Conservation (phyloP, 2,113 vertebrate species). For the Leptosomus discolor region DNA sequence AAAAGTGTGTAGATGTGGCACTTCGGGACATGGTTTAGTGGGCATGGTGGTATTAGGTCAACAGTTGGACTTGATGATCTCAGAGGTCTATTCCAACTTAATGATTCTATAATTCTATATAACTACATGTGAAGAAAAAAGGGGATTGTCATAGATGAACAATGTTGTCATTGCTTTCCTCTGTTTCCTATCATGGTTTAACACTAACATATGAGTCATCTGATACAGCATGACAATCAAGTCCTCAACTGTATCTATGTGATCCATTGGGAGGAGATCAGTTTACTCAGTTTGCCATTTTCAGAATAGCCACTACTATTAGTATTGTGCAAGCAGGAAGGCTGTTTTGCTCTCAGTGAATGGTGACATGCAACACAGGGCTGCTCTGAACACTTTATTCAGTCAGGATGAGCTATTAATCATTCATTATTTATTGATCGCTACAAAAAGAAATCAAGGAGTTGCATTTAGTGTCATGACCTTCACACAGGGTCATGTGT, state of each 20-base stretch:
- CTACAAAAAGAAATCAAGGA: background rate
- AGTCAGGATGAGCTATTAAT: background rate
- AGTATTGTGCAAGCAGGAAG: background rate
- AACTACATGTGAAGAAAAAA: background rate
- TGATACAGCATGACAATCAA: background rate
- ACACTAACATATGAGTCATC: background rate
- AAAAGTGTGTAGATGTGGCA: too few relatives aligned
- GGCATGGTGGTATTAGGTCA: too few relatives aligned
- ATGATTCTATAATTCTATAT: too few relatives aligned
- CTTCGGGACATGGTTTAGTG: too few relatives aligned
- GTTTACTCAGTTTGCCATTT: background rate
- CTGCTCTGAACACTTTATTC: background rate
- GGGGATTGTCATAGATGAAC: background rate
- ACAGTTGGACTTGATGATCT: too few relatives aligned
- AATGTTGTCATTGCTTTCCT: background rate
- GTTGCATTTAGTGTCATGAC: background rate
- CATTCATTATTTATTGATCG: background rate
- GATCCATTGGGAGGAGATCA: background rate
- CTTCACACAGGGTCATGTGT: background rate
- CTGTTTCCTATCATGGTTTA: background rate
- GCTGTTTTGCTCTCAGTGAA: background rate
- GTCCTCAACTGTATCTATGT: background rate
- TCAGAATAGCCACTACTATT: background rate
- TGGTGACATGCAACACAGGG: background rate
- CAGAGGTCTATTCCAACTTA: too few relatives aligned